Base-by-base conservation (phyloP, 2,888 invertebrate genomes). In the Drosophila mulleri region DNA sequence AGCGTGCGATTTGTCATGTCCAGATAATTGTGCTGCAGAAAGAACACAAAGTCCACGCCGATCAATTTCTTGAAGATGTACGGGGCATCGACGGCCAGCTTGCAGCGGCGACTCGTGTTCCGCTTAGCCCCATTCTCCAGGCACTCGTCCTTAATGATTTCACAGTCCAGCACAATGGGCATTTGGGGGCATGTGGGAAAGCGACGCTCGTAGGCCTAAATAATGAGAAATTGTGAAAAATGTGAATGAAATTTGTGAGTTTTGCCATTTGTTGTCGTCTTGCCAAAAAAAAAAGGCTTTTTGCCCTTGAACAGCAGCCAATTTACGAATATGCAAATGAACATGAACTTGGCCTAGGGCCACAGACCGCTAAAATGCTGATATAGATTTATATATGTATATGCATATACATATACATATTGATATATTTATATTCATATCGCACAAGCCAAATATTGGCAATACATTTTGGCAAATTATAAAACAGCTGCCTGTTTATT, bases 151-250 rank as follows among this genome's bases (percentile, higher is more conserved):
- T 95, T 95, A 6, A 95, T 94, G 75, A 98, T 95, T 83, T 96
- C 96, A 92, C 98, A 98, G 58, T 98, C 98, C 44, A 98, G 94
- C 89, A 98, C 98, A 72, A 98, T 97, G 39, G 98, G 98, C 92
- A 98, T 98, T 94, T 98, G 97, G 32, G 97, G 96, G 92, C 98
- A 98, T 67, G 95, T 97, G 23, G 98, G 98, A 93, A 98, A 98
- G 80, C 98, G 95, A 90, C 96, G 95, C 93, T 98, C 97, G 93
- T 98, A 98, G 7, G 98, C 98, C 98, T 98, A 93, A 89, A 54
- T 6, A 53, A 50, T 29, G n/a, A 44, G 1, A 54, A 60, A 32
- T 58, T 18, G 12, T 18, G 20, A 41, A 12, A 32, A 32, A 58
- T 56, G 39, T 59, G 44, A 61, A 59, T 67, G 50, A 54, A 37